phyloP scores from a whole-genome alignment of 2,797 vertebrate genomes.

The Cuniculus paca region DNA sequence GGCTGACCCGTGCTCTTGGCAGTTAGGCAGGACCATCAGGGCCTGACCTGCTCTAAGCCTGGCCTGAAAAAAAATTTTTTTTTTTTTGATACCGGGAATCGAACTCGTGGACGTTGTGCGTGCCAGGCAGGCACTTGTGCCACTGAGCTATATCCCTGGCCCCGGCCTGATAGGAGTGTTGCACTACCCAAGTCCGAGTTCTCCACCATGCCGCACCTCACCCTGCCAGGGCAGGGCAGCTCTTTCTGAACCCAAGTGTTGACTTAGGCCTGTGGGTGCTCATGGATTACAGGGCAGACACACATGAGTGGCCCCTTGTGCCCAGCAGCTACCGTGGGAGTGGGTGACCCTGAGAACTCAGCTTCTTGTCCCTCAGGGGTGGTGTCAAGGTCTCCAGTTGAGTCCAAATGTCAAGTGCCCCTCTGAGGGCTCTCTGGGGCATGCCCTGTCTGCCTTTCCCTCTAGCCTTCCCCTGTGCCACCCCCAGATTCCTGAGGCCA shows the following conservation, averaged over 20 bases:
- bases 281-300: background rate
- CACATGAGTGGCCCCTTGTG: background rate
- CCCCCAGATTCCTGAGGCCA: background rate
- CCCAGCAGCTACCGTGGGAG: background rate
- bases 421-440: background rate
- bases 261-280: background rate
- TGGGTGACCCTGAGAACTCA: background rate
- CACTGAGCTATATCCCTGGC: no score
- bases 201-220: background rate
- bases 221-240: background rate
- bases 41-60: background rate
- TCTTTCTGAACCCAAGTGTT: background rate
- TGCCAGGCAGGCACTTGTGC: no score
- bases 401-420: background rate
- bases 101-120: no score
- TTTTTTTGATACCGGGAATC: no score
- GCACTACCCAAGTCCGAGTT: conserved; percentile 10
- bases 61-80: background rate
- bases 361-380: background rate
- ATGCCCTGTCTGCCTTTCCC: background rate
- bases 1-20: conserved; percentile 39
- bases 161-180: background rate
- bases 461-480: background rate
- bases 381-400: background rate
- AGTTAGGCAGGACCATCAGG: background rate